Evolutionary conservation across 23 tunicate genomes (phyloP), one percentile per base, ranked within the genome.

Genomic region (Trididemnum nubilum): DNA sequence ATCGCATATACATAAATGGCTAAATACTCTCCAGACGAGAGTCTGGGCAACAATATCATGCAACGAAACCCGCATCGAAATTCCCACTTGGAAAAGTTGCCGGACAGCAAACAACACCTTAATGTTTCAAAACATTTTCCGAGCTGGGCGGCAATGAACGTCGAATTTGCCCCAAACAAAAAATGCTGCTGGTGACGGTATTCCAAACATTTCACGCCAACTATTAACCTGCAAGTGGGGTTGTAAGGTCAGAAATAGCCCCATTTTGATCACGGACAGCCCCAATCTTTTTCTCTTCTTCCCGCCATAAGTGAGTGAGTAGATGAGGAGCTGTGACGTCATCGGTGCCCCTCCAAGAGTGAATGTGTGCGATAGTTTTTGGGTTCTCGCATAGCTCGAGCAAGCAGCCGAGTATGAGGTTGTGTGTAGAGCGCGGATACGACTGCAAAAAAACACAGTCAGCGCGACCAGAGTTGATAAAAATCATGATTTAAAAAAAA

Each of bases 361-460:
- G 87, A 27, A 96, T 82, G 84, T 96, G 99, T 28, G 88, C 92
- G 58, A 96, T 90, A 4, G 99, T 86, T 51, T 88, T 87, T 1
- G 92, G 92, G 63, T 96, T 96, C 52, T 96, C 99, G 65, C 89
- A 82, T 23, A 96, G 72, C 51, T 96, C 99, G 72, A 96, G 77
- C 57, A 96, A 82, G 64, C 96, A 90, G 1, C 90, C 88, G 26
- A 96, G 81, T 9, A 86, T 84, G 4, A 96, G 83, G 74, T 90
- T 86, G 85, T 96, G 99, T 86, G 87, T 86, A 60, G 82, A 51
- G 35, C 88, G 85, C 15, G 97, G 97, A 61, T 86, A 86, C 2
- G 65, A 51, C 97, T 92, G 88, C 9, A 34, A 29, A 2, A 61
- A 15, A 61, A 61, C 3, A 24, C 54, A 27, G n/a, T n/a, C n/a